Evolutionary conservation across 2,797 vertebrate species (phyloP).

Genomic region (Lindbergichthys nudifrons): DNA sequence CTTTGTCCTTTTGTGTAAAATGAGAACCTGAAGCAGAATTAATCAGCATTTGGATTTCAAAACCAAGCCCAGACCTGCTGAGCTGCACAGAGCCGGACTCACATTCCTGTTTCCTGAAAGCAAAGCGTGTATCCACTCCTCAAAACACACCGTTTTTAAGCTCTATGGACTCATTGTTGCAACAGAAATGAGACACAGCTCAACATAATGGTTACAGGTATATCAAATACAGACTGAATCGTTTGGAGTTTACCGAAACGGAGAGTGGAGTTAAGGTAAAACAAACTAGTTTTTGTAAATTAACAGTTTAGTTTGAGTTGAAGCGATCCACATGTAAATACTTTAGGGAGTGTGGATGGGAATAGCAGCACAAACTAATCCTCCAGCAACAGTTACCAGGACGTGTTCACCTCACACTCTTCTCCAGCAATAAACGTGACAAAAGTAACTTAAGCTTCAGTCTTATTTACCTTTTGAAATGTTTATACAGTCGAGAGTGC

Average conservation of each 20-base stretch:
- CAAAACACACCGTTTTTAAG: neutral
- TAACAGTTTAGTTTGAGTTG: neutral
- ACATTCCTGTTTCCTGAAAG: conserved; percentile 32
- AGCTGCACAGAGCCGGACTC: conserved; percentile 4
- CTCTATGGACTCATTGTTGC: neutral
- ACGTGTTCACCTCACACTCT: conserved; percentile 38
- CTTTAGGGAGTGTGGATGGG: conserved; percentile 58
- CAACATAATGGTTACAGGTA: neutral
- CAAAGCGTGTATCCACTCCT: conserved; percentile 19
- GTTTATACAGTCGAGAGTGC: neutral
- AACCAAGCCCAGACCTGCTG: conserved; percentile 54
- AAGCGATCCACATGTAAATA: conserved; percentile 56
- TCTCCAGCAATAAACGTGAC: no score
- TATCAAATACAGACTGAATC: neutral
- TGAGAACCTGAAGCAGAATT: conserved; percentile 51
- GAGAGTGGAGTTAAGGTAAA: neutral
- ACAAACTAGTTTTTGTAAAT: neutral
- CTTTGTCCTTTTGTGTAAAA: neutral
- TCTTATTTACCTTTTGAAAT: neutral
- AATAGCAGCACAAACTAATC: conserved; percentile 68
- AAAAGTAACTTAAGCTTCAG: neutral
- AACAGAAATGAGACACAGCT: neutral
- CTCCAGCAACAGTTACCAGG: conserved; percentile 49
- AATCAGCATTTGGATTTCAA: conserved; percentile 71
- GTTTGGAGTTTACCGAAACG: neutral